Evolutionary conservation across 2,113 vertebrate species (phyloP), one percentile per base, ranked within the genome.

Genomic region (Colistium nudipinnis): DNA sequence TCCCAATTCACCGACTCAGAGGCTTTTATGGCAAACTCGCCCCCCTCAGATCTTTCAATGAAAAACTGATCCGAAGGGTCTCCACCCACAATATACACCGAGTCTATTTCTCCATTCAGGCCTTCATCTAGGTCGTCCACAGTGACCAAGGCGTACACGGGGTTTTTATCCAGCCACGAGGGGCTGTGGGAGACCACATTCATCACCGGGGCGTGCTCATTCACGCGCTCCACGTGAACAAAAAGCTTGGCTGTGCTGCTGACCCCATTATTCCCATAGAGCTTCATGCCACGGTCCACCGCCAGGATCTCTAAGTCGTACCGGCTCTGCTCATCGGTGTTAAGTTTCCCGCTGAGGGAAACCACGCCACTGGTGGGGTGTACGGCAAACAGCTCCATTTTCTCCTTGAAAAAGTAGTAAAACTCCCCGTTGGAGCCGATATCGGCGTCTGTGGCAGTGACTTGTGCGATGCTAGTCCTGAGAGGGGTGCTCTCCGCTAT

Each of bases 361-460:
- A 99, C 95, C 17, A 99, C 92, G 7, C 98, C 98, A 24, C 97
- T 99, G 0, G 96, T 98, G 43, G 98, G 98, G 77, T 99, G 97
- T 53, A 99, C 97, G 2, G 95, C 95, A 86, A 99, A 99, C 11
- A 97, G 91, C 54, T 98, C 98, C 45, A 95, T 94, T 90, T 94
- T 96, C 74, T 93, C 96, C 85, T 98, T 98, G 78, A 99, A 98
- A 88, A 97, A 99, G 75, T 98, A 99, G 89, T 99, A 99, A 92
- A 99, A 99, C 86, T 99, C 97, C 54, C 98, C 98, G 28, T 99
- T 99, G 74, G 97, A 98, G 74, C 97, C 98, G 11, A 97, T 96
- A 73, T 99, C 98, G 0, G 98, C 98, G 68, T 99, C 98, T 1
- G 98, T 99, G n/a, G 98, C 98, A 0, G 97, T 99, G 68, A 99